A percentile compares a stretch with the other conserved stretches of the same genome.
Evolutionary conservation across 30 jellyfish, hydroid and myxozoan species (phyloP).

Genomic region (Aurelia sp.): DNA sequence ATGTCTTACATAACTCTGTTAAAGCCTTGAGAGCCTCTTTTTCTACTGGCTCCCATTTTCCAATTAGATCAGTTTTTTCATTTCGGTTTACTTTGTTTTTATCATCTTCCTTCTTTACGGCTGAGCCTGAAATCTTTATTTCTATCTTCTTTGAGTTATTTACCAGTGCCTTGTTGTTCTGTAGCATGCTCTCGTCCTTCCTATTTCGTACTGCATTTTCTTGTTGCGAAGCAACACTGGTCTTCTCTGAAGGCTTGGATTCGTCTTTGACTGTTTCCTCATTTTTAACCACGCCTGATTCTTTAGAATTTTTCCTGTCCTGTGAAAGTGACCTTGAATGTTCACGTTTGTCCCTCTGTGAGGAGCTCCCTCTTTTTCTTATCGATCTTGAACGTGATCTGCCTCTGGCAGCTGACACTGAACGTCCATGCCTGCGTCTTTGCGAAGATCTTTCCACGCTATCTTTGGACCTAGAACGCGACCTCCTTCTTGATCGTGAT

Average conservation of each 20-base stretch:
- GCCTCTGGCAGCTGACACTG: neutral
- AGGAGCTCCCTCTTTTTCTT: neutral
- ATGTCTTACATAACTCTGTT: slow-evolving; percentile 67
- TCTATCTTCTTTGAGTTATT: slow-evolving; percentile 35
- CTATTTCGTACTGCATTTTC: neutral
- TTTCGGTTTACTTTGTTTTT: neutral
- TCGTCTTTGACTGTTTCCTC: no score
- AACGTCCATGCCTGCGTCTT: neutral
- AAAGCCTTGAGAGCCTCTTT: slow-evolving; percentile 41
- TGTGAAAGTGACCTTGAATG: neutral
- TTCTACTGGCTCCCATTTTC: slow-evolving; percentile 77
- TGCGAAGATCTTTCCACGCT: no score
- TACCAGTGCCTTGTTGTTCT: neutral
- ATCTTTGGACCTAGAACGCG: neutral
- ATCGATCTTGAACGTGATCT: no score
- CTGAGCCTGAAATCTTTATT: slow-evolving; percentile 32
- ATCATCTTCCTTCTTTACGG: neutral
- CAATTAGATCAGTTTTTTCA: slow-evolving; percentile 46
- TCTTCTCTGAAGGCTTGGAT: neutral
- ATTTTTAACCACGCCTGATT: no score
- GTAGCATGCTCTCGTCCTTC: neutral
- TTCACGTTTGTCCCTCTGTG: neutral
- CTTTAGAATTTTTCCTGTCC: neutral
- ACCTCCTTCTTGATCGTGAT: neutral
- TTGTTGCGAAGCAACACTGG: neutral